These are phyloP conservation scores for Heliothis peltigera DNA, from an alignment of 2,888 invertebrate species.

Conservation along the genomic window DNA sequence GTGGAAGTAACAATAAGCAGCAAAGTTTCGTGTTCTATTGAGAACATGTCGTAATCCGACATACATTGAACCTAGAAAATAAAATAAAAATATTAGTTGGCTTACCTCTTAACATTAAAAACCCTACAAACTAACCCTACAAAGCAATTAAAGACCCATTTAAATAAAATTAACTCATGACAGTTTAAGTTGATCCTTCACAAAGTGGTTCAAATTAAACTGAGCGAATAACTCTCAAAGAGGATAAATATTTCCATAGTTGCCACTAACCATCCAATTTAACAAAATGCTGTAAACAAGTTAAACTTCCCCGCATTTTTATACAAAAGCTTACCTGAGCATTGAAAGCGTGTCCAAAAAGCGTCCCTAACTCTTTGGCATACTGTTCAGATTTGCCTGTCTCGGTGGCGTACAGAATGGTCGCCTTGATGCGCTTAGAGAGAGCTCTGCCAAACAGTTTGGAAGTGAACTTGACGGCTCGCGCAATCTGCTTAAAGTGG, in stretches of 20 bases:
- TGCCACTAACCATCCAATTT: conserved; percentile 23
- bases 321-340: conserved; percentile 92
- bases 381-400: conserved; percentile 98
- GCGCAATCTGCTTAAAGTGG: conserved; percentile 98
- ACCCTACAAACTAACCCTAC: no score
- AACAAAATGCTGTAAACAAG: conserved; percentile 26
- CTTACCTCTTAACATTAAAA: no score
- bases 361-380: conserved; percentile 96
- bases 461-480: conserved; percentile 98
- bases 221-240: not conserved
- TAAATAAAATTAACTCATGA: no score
- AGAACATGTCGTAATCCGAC: conserved; percentile 98
- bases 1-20: conserved; percentile 97
- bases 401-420: conserved; percentile 98
- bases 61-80: conserved; percentile 95
- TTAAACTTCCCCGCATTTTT: conserved; percentile 2
- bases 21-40: conserved; percentile 98
- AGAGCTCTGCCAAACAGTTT: conserved; percentile 98
- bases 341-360: conserved; percentile 98
- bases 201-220: not conserved
- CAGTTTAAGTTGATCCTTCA: not conserved
- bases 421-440: conserved; percentile 97
- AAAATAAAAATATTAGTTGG: no score
- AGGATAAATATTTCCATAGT: conserved; percentile 6
- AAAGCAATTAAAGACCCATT: no score